Percentiles rank a stretch among this genome's conserved stretches.
Evolutionary conservation across 2,797 vertebrate genomes (phyloP).

Genomic region (Lacerta agilis): DNA sequence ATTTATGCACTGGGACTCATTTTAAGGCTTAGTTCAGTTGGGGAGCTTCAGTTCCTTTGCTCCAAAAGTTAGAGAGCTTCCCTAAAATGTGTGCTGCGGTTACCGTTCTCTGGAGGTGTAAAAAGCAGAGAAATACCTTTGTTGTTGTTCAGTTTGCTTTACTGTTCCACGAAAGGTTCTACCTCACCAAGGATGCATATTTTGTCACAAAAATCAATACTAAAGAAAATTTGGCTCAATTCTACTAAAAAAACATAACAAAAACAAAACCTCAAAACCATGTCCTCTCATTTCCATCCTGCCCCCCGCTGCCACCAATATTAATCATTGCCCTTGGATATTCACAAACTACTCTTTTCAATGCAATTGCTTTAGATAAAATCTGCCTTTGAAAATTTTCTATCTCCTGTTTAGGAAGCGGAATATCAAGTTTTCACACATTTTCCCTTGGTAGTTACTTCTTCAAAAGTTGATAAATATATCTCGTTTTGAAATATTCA

Average conservation of each 20-base stretch:
- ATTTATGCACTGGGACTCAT: neutral
- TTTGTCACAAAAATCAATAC: neutral
- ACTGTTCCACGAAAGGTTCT: neutral
- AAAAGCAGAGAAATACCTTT: neutral
- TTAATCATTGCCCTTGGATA: neutral
- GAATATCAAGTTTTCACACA: neutral
- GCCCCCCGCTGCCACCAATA: too few relatives aligned
- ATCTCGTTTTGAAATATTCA: neutral
- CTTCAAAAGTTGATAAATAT: neutral
- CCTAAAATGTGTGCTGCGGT: neutral
- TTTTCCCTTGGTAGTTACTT: neutral
- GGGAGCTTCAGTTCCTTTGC: neutral
- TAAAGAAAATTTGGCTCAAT: neutral
- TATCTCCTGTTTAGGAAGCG: neutral
- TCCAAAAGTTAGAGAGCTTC: neutral
- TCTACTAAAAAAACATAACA: neutral
- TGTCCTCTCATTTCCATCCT: neutral
- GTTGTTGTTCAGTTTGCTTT: neutral
- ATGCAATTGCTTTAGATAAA: neutral
- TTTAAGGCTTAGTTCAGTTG: neutral
- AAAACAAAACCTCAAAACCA: too few relatives aligned
- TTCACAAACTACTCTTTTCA: neutral
- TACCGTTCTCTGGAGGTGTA: neutral
- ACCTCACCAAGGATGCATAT: neutral
- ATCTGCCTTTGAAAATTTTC: neutral